Evolutionary conservation across 1,140 invertebrate species (phyloP).

Genomic region (Venturia canescens): DNA sequence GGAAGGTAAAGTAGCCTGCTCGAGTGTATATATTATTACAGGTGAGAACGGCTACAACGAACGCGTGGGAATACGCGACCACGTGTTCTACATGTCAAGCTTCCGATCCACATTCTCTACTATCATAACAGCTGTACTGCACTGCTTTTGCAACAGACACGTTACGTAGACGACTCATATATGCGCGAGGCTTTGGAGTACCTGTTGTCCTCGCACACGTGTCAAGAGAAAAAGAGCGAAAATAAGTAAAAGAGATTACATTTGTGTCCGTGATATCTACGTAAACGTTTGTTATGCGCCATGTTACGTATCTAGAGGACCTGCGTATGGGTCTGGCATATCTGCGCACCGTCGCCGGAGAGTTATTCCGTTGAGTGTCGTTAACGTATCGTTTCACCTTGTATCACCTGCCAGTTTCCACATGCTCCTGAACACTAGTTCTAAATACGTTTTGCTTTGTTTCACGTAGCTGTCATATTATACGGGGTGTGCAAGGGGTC

Average conservation of each 20-base stretch:
- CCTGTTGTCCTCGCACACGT: slow-evolving; percentile 20
- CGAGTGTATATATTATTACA: neutral
- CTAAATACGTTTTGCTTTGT: neutral
- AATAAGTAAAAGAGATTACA: neutral
- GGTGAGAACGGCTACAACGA: neutral
- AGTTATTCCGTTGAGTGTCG: slow-evolving; percentile 14
- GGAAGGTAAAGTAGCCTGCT: neutral
- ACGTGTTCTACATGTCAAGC: slow-evolving; percentile 7
- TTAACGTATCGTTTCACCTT: slow-evolving; percentile 32
- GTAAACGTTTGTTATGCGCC: neutral
- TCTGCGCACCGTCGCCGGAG: slow-evolving; percentile 1
- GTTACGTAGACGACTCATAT: slow-evolving; percentile 2
- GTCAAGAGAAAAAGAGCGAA: neutral
- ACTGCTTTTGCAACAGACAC: neutral
- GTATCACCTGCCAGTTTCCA: slow-evolving; percentile 25
- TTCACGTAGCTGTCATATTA: neutral
- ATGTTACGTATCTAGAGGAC: neutral
- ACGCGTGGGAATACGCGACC: slow-evolving; percentile 4
- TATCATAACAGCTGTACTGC: slow-evolving; percentile 9
- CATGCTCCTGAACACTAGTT: slow-evolving; percentile 19
- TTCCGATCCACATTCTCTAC: neutral
- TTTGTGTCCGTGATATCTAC: slow-evolving; percentile 9
- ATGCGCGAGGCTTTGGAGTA: slow-evolving; percentile 13
- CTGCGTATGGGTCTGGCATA: neutral
- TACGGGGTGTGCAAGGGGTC: neutral